Evolutionary conservation across 2,113 vertebrate genomes (phyloP), one percentile per base, ranked within the genome.

Genomic region (Neolamprologus sp.): DNA sequence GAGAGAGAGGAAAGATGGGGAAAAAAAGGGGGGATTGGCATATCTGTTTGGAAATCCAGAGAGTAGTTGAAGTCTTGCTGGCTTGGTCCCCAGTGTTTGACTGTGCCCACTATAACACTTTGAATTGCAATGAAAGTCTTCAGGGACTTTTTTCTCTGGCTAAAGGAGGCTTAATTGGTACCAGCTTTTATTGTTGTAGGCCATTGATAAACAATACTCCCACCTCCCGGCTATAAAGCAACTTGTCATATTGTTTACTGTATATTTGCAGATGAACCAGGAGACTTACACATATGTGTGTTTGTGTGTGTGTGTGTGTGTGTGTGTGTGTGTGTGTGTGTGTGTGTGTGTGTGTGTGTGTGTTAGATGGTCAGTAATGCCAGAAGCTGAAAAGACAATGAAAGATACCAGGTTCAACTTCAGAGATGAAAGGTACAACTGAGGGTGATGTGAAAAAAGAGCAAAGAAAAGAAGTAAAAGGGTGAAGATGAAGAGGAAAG

Each of bases 91-190:
- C 89, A 73, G 88, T 51, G 58, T 21, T 33, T 84, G 79, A 73
- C 71, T 75, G 87, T 85, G 92, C 90, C 91, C 85, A 89, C 89
- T 82, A 88, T 85, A 83, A 83, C 11, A 23, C 65, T 89, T 28
- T 90, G 85, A 88, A 90, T 92, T 81, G 86, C 82, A 90, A 85
- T 80, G 9, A 89, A 88, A 87, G 65, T 93, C 91, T 87, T 17
- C 3, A 73, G 93, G 88, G 91, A 92, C 5, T 17, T 21, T 65
- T 68, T 63, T 53, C 5, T 17, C 23, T 84, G 4, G 16, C 85
- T 60, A 47, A 75, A 81, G 19, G 21, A 65, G 71, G 30, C 71
- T 86, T 85, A 87, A 90, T 87, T 91, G 87, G 75, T 89, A 81
- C 90, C 87, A 89, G 45, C 45, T 90, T 90, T 80, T 83, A 73